A percentile compares a stretch with the other conserved stretches of the same genome.
Evolutionary conservation across 2,888 invertebrate genomes (phyloP).

Genomic region (Glyphotaelius pellucidus): DNA sequence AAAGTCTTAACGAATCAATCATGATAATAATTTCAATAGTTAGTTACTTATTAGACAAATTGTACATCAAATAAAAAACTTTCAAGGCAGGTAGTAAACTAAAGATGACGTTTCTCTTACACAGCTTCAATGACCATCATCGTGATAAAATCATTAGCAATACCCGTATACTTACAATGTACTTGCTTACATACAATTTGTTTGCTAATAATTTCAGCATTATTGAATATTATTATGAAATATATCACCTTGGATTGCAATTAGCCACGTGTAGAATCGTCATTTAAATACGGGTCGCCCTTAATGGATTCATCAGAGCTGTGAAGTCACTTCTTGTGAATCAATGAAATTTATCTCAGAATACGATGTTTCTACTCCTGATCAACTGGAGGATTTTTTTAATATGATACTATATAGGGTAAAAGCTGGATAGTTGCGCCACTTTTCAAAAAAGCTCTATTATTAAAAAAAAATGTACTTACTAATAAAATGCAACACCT

Average conservation of each 20-base stretch:
- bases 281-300: neutral
- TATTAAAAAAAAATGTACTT: too few species aligned
- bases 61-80: neutral
- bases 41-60: neutral
- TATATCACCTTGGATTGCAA: neutral
- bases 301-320: neutral
- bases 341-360: neutral
- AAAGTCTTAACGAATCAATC: neutral
- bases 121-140: neutral
- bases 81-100: neutral
- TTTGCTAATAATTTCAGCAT: conserved; percentile 15
- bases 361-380: neutral
- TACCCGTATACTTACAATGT: neutral
- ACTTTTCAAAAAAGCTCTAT: too few species aligned
- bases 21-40: conserved; percentile 4
- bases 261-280: neutral
- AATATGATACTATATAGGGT: too few species aligned
- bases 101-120: neutral
- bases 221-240: neutral
- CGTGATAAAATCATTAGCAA: conserved; percentile 16
- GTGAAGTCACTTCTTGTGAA: neutral
- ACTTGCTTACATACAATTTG: neutral
- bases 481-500: too few species aligned
- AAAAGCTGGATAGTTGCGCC: too few species aligned
- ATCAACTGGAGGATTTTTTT: neutral